These are phyloP conservation scores for Mola mola DNA, from an alignment of 2,113 vertebrate species.

Conservation along the genomic window DNA sequence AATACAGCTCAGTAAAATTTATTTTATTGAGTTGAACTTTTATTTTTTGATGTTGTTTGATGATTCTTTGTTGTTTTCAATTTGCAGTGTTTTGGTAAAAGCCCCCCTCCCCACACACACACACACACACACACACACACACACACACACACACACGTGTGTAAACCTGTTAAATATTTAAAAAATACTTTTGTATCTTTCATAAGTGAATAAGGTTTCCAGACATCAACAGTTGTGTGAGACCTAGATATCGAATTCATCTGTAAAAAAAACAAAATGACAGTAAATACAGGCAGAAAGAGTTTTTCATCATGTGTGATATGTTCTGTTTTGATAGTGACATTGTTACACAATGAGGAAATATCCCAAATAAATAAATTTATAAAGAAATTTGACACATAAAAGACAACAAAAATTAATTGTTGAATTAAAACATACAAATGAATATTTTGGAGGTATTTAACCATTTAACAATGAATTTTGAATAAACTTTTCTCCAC, in stretches of 20 bases:
- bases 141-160: too few relatives aligned
- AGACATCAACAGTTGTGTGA: background rate
- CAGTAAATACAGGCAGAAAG: background rate
- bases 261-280: too few relatives aligned
- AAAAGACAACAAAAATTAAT: too few relatives aligned
- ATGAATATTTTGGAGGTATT: conserved; percentile 16
- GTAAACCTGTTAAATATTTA: too few relatives aligned
- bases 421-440: too few relatives aligned
- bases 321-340: background rate
- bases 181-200: background rate
- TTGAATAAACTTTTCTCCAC: background rate
- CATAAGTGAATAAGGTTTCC: background rate
- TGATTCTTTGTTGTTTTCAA: background rate
- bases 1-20: background rate
- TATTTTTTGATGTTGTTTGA: background rate
- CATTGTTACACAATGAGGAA: background rate
- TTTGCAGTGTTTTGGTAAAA: conserved; percentile 15
- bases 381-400: too few relatives aligned
- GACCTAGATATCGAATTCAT: background rate
- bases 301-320: background rate
- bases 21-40: background rate
- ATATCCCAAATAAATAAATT: conserved; percentile 4
- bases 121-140: too few relatives aligned
- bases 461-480: conserved; percentile 6
- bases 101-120: too few relatives aligned